These are phyloP conservation scores for Chrysopilus asiliformis DNA, from an alignment of 2,888 invertebrate genomes.

Conservation along the genomic window DNA sequence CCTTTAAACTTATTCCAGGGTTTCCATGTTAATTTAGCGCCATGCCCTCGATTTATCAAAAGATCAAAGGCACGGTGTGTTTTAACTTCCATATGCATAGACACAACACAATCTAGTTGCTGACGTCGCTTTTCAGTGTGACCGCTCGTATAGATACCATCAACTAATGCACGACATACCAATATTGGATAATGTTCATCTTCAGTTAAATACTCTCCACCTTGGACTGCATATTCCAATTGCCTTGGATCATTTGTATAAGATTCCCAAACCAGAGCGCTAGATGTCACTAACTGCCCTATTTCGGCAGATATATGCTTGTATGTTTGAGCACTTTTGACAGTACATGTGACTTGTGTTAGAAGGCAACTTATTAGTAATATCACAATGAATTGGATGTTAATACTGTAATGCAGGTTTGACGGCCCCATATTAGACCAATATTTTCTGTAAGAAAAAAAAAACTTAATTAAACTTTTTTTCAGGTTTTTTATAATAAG, in stretches of 20 bases:
- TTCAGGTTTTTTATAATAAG: too few relatives aligned
- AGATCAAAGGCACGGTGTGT: slow-evolving; percentile 52
- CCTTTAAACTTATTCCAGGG: slow-evolving; percentile 56
- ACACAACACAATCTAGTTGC: slow-evolving; percentile 50
- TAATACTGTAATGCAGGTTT: too few relatives aligned
- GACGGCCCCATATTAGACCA: too few relatives aligned
- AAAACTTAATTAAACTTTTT: too few relatives aligned
- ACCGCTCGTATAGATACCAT: slow-evolving; percentile 62
- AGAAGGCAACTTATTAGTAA: slow-evolving; percentile 8
- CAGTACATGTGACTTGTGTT: slow-evolving; percentile 18
- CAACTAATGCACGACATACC: slow-evolving; percentile 59
- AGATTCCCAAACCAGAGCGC: slow-evolving; percentile 62
- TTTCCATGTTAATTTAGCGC: slow-evolving; percentile 63
- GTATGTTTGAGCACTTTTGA: slow-evolving; percentile 27
- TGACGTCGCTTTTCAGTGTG: slow-evolving; percentile 39
- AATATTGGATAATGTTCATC: slow-evolving; percentile 43
- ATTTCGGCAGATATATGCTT: slow-evolving; percentile 30
- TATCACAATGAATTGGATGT: too few relatives aligned
- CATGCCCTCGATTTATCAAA: slow-evolving; percentile 61
- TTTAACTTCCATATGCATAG: slow-evolving; percentile 43
- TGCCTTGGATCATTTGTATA: slow-evolving; percentile 37
- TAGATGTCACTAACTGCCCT: slow-evolving; percentile 64
- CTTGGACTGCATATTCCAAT: slow-evolving; percentile 53
- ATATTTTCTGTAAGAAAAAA: too few relatives aligned
- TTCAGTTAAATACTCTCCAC: slow-evolving; percentile 38